These are phyloP conservation scores for Brachyptera putata DNA, from an alignment of 2,888 invertebrate species.

Conservation along the genomic window DNA sequence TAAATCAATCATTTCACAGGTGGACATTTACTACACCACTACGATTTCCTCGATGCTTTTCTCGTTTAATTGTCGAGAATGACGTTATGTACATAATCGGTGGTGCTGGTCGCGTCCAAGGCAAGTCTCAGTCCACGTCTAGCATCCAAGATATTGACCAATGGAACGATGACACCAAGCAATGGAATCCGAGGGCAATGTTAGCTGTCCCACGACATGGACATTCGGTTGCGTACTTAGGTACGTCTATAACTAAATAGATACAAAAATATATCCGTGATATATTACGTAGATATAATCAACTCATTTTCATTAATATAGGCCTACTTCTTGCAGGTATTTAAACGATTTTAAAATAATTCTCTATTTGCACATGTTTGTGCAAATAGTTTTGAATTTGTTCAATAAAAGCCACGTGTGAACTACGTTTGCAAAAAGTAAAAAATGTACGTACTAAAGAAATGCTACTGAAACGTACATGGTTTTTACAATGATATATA, in stretches of 20 bases:
- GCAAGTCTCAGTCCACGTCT: conserved; percentile 52
- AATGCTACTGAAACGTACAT: no score
- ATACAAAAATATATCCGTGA: no score
- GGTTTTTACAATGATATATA: no score
- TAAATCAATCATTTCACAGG: conserved; percentile 32
- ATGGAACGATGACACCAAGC: conserved; percentile 52
- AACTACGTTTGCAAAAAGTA: no score
- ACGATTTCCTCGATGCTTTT: conserved; percentile 41
- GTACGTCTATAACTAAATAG: conserved; percentile 43
- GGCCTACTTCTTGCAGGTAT: no score
- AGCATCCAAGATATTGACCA: conserved; percentile 58
- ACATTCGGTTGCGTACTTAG: conserved; percentile 59
- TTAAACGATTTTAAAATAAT: no score
- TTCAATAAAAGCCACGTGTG: no score
- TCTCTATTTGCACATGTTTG: no score
- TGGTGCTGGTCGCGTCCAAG: conserved; percentile 56
- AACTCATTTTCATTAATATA: no score
- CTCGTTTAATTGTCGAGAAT: conserved; percentile 39
- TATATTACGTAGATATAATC: no score
- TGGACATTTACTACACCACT: conserved; percentile 39
- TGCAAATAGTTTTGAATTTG: no score
- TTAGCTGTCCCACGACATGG: conserved; percentile 63
- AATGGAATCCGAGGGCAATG: conserved; percentile 57
- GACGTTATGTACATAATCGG: conserved; percentile 62
- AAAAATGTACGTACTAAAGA: no score